Conservation (phyloP, 92 coral and sea anemone genomes). For the Epizoanthus scotinus region DNA sequence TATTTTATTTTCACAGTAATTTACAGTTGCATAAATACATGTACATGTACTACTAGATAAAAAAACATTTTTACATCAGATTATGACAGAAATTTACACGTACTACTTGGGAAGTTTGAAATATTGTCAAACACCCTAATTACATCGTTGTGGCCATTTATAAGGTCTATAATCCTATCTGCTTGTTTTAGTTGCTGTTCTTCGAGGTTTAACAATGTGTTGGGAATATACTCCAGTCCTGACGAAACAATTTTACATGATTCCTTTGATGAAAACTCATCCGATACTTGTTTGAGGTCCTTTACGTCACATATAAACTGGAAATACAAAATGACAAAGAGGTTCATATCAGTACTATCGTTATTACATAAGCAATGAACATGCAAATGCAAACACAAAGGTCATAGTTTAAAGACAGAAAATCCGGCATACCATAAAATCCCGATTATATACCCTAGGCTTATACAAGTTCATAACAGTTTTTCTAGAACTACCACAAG, state of each 20-base stretch:
- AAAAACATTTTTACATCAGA: too few relatives aligned
- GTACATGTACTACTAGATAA: too few relatives aligned
- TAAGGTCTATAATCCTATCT: slow-evolving; percentile 80
- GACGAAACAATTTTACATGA: slow-evolving; percentile 61
- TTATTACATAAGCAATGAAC: not conserved
- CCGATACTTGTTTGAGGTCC: slow-evolving; percentile 78
- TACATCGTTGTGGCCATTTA: slow-evolving; percentile 79
- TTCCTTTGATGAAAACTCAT: slow-evolving; percentile 63
- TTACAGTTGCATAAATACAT: too few relatives aligned
- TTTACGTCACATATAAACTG: slow-evolving; percentile 87
- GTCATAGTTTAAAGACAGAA: too few relatives aligned
- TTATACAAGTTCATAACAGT: too few relatives aligned
- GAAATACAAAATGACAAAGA: slow-evolving; percentile 23
- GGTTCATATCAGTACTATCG: not conserved
- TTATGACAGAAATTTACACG: slow-evolving; percentile 68
- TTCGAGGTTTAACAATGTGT: slow-evolving; percentile 61
- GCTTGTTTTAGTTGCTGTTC: slow-evolving; percentile 76
- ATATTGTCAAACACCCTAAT: slow-evolving; percentile 89
- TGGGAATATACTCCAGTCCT: slow-evolving; percentile 86
- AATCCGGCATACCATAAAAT: too few relatives aligned
- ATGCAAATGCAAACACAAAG: too few relatives aligned
- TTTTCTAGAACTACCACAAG: too few relatives aligned
- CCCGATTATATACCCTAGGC: too few relatives aligned
- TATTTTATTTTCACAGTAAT: too few relatives aligned
- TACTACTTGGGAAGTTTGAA: slow-evolving; percentile 75